Percentiles rank a stretch among this genome's conserved stretches.
Evolutionary conservation across 2,113 vertebrate genomes (phyloP).

Genomic region (Onychostruthus taczanowskii): DNA sequence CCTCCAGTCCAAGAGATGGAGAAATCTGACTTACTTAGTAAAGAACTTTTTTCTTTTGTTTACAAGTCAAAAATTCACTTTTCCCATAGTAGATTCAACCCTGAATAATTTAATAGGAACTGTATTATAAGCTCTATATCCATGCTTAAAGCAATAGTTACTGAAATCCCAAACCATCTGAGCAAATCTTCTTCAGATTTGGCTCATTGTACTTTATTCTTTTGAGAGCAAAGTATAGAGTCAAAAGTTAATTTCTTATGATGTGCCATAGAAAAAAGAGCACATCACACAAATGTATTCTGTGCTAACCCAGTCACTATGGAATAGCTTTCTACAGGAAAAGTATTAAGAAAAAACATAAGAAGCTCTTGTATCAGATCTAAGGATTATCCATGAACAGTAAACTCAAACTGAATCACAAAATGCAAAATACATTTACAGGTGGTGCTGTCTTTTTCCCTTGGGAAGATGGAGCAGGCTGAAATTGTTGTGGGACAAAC

Average conservation of each 20-base stretch:
- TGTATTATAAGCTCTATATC: neutral
- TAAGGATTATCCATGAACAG: neutral
- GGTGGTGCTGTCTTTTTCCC: neutral
- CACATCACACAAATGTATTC: neutral
- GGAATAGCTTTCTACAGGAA: neutral
- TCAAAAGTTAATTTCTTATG: constrained; percentile 1
- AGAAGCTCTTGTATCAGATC: neutral
- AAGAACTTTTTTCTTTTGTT: neutral
- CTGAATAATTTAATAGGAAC: neutral
- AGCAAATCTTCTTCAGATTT: neutral
- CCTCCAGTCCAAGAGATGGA: neutral
- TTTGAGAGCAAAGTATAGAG: neutral
- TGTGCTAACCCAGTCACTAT: neutral
- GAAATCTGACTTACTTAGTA: constrained; percentile 1
- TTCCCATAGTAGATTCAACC: neutral
- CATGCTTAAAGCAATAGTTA: neutral
- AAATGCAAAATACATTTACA: neutral
- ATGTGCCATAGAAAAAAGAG: neutral
- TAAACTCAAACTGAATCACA: neutral
- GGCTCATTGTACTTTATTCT: neutral
- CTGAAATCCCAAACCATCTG: neutral
- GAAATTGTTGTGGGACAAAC: neutral
- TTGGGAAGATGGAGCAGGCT: neutral
- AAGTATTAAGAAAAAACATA: neutral
- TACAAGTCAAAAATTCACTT: constrained; percentile 7